These are phyloP conservation scores for Spizaetus ornatus DNA, from an alignment of 2,113 vertebrate genomes.

Conservation along the genomic window DNA sequence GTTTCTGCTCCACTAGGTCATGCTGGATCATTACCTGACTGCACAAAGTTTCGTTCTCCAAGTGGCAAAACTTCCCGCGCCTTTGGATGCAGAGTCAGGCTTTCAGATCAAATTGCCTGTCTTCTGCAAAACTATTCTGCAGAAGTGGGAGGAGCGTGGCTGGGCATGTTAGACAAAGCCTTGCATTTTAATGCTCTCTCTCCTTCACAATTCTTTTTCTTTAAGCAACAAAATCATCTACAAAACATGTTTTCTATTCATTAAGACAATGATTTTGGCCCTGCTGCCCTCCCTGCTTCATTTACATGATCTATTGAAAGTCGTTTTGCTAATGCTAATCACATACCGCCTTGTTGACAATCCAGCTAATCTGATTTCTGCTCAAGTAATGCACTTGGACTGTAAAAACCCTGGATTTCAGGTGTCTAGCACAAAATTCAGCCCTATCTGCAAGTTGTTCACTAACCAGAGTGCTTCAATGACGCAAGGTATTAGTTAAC, in stretches of 20 bases:
- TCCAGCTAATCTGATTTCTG: background rate
- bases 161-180: background rate
- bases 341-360: background rate
- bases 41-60: background rate
- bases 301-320: constrained; percentile 27
- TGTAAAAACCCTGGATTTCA: background rate
- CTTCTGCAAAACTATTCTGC: background rate
- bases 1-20: background rate
- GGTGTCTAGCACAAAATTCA: background rate
- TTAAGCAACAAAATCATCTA: background rate
- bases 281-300: background rate
- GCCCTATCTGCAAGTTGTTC: background rate
- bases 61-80: background rate
- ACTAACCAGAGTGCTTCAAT: background rate
- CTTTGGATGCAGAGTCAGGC: background rate
- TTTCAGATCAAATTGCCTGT: background rate
- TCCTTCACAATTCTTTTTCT: background rate
- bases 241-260: constrained; percentile 6
- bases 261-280: background rate
- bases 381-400: background rate
- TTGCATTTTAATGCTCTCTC: background rate
- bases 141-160: background rate
- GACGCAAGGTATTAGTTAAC: background rate
- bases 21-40: background rate
- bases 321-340: background rate